Percentiles rank a stretch among this genome's conserved stretches.
These are phyloP conservation scores for Crambe crambe DNA, from an alignment of 37 sponge, comb jelly and placozoan species.

Conservation along the genomic window DNA sequence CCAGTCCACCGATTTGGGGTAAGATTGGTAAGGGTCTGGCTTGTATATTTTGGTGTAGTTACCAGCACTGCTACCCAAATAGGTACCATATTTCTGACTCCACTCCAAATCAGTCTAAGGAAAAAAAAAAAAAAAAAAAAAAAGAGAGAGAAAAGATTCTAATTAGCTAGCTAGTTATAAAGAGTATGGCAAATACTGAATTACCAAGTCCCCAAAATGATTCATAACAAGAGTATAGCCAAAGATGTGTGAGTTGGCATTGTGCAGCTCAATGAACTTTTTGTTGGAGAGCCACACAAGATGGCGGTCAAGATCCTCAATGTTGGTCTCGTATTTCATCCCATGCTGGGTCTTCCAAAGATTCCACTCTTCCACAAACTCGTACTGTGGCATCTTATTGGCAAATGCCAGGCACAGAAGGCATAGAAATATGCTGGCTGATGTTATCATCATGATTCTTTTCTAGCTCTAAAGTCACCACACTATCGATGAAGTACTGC, in stretches of 20 bases:
- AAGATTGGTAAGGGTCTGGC: background rate
- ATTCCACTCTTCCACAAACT: conserved; percentile 66
- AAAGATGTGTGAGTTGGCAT: conserved; percentile 48
- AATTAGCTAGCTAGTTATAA: conserved; percentile 7
- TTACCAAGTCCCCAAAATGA: conserved; percentile 74
- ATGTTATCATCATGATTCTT: background rate
- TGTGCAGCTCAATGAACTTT: conserved; percentile 71
- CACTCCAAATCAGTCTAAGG: conserved; percentile 36
- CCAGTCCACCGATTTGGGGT: conserved; percentile 76
- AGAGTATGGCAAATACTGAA: too few species aligned
- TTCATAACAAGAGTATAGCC: conserved; percentile 78
- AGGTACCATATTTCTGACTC: conserved; percentile 18
- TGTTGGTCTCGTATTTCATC: conserved; percentile 33
- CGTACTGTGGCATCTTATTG: background rate
- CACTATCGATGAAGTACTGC: too few species aligned
- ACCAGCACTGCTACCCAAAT: background rate
- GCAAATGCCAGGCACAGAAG: background rate
- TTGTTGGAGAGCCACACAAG: conserved; percentile 64
- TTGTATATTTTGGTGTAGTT: conserved; percentile 25
- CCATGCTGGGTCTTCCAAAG: conserved; percentile 53
- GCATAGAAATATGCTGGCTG: conserved; percentile 11
- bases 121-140: too few species aligned
- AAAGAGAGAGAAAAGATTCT: too few species aligned
- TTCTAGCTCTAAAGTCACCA: too few species aligned
- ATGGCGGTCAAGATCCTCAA: conserved; percentile 44